Conservation (phyloP, 2,113 vertebrate species). For the Coptodon bakossiorum region DNA sequence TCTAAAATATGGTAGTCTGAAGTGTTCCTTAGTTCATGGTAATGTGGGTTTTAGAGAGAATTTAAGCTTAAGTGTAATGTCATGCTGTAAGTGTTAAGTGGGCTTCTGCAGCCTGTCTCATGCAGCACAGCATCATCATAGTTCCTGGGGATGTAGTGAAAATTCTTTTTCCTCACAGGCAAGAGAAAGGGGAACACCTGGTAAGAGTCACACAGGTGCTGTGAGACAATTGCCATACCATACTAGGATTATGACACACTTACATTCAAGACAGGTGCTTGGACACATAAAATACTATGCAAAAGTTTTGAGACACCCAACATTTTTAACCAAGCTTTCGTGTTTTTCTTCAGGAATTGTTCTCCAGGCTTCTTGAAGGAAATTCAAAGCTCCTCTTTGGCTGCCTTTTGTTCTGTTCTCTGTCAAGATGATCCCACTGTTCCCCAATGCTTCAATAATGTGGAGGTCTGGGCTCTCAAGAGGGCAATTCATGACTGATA, state of each 20-base stretch:
- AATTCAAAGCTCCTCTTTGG: neutral
- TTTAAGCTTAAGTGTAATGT: neutral
- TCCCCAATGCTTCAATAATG: neutral
- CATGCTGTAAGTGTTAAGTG: neutral
- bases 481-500: neutral
- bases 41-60: neutral
- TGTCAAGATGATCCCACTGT: neutral
- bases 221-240: constrained; percentile 22
- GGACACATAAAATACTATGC: neutral
- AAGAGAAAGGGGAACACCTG: constrained; percentile 83
- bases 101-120: constrained; percentile 43
- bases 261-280: neutral
- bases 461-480: neutral
- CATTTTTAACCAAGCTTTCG: neutral
- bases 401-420: neutral
- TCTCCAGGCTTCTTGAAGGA: neutral
- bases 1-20: neutral
- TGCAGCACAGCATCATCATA: constrained; percentile 65
- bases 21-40: neutral
- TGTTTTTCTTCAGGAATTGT: neutral
- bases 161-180: constrained; percentile 79
- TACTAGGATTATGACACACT: too few species aligned
- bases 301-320: neutral
- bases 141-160: constrained; percentile 77
- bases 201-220: constrained; percentile 83